Conservation (phyloP, 2,113 vertebrate species). For the Pelvicachromis taeniatus region DNA sequence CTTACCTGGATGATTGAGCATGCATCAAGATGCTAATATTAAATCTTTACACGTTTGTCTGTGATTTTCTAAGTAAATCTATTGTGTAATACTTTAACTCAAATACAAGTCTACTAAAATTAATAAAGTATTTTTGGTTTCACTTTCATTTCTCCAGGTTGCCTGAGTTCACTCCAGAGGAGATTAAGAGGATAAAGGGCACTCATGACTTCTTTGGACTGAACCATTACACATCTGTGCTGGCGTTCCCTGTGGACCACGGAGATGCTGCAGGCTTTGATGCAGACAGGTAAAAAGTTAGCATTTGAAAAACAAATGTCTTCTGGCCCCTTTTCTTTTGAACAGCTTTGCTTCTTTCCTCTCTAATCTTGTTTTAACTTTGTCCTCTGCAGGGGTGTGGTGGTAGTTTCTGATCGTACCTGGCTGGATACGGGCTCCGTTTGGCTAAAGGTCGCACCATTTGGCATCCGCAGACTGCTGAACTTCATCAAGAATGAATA, state of each 20-base stretch:
- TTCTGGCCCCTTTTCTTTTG: background rate
- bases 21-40: background rate
- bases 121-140: background rate
- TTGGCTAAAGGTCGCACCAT: constrained; percentile 89
- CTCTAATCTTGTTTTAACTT: background rate
- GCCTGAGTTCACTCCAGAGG: constrained; percentile 87
- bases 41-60: background rate
- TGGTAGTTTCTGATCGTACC: constrained; percentile 76
- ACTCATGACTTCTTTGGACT: constrained; percentile 93
- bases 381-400: constrained; percentile 75
- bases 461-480: constrained; percentile 85
- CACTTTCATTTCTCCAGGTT: constrained; percentile 68
- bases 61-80: background rate
- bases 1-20: background rate
- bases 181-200: constrained; percentile 88
- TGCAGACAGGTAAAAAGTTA: constrained; percentile 80
- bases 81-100: background rate
- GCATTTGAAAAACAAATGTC: background rate
- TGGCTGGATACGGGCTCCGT: constrained; percentile 84
- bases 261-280: constrained; percentile 76
- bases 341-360: background rate
- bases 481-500: constrained; percentile 90
- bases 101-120: background rate
- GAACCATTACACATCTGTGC: constrained; percentile 90
- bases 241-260: constrained; percentile 80